phyloP scores from a whole-genome alignment of 2,797 vertebrate genomes.

The Pangasius krempfi region DNA sequence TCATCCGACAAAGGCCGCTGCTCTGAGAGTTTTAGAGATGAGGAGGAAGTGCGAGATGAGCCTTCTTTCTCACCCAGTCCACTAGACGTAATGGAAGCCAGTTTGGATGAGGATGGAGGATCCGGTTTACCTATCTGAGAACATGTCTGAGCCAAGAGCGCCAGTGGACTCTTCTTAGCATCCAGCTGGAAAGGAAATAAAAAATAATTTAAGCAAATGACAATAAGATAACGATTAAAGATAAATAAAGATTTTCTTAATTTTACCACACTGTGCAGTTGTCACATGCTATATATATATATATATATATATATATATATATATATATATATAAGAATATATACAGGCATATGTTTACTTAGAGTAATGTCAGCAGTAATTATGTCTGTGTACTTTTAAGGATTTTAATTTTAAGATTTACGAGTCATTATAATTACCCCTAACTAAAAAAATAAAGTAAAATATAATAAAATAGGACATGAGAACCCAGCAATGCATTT shows the following conservation, averaged over 20 bases:
- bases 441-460: background rate
- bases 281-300: background rate
- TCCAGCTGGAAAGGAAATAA: conserved; percentile 82
- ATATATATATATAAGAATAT: background rate
- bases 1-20: conserved; percentile 81
- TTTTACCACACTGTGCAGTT: background rate
- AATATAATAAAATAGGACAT: background rate
- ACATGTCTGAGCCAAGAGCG: conserved; percentile 95
- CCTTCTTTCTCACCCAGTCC: conserved; percentile 87
- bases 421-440: background rate
- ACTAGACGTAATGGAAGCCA: conserved; percentile 83
- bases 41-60: conserved; percentile 68
- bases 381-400: background rate
- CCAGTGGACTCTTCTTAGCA: conserved; percentile 97
- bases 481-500: background rate
- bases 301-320: background rate
- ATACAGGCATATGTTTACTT: background rate
- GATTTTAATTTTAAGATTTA: background rate
- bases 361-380: background rate
- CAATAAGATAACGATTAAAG: too few relatives aligned
- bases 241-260: background rate
- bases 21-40: conserved; percentile 73
- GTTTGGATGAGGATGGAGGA: conserved; percentile 91
- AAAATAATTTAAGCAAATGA: background rate
- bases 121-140: conserved; percentile 98